Base-by-base conservation (phyloP, 2,888 invertebrate genomes). In the Arge pagana region DNA sequence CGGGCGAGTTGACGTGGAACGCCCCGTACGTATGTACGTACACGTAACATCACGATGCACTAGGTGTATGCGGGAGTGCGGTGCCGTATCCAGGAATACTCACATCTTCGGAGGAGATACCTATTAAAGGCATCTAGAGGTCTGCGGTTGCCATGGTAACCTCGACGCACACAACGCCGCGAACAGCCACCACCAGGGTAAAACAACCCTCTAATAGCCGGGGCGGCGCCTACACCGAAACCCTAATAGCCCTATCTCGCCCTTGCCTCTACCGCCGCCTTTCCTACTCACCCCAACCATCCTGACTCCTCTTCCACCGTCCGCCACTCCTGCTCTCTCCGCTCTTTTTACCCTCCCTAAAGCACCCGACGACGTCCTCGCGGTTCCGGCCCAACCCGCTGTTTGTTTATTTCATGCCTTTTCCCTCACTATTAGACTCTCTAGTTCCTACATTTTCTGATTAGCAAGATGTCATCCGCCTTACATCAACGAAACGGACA, bases 321-420 rank as follows among this genome's bases (percentile, higher is more conserved):
- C 11, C 18, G 0, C 51, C 4, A 11, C 11, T 36, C 52, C 50
- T 45, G 37, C 45, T 36, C 48, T 48, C 51, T 16, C 39, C 40
- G 18, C 35, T 21, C 39, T 49, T 43, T 57, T 42, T 52, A 40
- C 51, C 51, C 53, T 15, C 11, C 13, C 11, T 31, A 10, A 7
- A n/a, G n/a, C 26, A 10, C n/a, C n/a, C 15, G 13, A 40, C 50
- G 24, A 43, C 11, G 28, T 37, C 28, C 18, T 30, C 42, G 42
- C 42, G 42, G 40, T 42, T 18, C 42, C 59, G 55, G 42, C 58
- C 53, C 53, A 57, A 37, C 63, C 62, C 66, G 62, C 68, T 71
- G 74, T 74, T 75, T 74, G 74, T 76, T 76, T 75, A 74, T 74
- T 73, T 67, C 72, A 75, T 74, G 70, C 74, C 74, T 75, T 74